phyloP scores from a whole-genome alignment of 2,888 invertebrate genomes.

The Teleogryllus oceanicus region DNA sequence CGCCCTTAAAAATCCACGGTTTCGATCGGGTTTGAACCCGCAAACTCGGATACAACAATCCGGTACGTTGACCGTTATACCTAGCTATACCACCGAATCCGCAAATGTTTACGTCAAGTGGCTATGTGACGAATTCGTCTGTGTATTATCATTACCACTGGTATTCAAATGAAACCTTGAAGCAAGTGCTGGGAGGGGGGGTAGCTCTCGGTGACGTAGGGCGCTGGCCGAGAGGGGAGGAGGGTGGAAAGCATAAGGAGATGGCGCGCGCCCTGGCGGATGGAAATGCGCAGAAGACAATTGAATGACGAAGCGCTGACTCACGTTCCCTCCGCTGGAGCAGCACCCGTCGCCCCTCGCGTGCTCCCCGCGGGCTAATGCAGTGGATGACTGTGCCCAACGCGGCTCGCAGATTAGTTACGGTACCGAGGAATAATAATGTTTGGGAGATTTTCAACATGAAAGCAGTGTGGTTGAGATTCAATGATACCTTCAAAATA shows the following conservation, averaged over 20 bases:
- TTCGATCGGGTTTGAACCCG: no score
- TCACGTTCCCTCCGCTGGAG: background rate
- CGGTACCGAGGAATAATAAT: background rate
- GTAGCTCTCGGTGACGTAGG: background rate
- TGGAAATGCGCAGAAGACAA: background rate
- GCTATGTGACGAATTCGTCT: no score
- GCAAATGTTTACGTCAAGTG: no score
- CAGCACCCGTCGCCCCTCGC: background rate
- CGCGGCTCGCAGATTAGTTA: background rate
- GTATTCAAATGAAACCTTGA: no score
- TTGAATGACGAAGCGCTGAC: background rate
- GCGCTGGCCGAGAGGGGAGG: accelerated
- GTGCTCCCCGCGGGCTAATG: no score
- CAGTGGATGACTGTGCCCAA: no score
- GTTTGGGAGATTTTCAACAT: background rate
- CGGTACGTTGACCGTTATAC: no score
- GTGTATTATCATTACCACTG: no score
- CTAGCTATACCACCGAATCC: no score
- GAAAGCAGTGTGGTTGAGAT: background rate
- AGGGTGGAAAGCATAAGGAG: background rate
- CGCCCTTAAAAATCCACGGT: no score
- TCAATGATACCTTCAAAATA: background rate
- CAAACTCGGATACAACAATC: no score
- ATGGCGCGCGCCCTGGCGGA: background rate
- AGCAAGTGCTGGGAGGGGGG: background rate